phyloP scores from a whole-genome alignment of 1,140 invertebrate genomes.

The Drosophila baimaii region DNA sequence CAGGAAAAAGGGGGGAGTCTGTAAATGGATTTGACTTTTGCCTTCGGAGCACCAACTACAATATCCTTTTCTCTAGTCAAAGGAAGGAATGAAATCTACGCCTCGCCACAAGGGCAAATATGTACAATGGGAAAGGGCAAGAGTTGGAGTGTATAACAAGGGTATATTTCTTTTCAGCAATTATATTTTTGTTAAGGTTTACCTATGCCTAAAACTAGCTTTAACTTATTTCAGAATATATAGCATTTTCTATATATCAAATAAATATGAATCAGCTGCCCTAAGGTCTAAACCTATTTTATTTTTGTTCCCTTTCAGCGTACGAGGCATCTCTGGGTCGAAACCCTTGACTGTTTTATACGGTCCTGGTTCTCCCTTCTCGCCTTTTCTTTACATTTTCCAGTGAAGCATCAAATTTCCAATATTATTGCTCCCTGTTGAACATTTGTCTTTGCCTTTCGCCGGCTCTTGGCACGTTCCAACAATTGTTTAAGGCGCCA shows the following conservation, averaged over 20 bases:
- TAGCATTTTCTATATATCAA: too few species aligned
- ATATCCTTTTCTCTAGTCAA: conserved; percentile 24
- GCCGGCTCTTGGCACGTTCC: conserved; percentile 60
- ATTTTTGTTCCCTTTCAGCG: too few species aligned
- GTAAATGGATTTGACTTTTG: conserved; percentile 48
- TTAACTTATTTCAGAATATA: too few species aligned
- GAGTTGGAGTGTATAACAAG: too few species aligned
- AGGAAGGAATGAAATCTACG: conserved; percentile 28
- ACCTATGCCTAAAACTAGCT: background rate
- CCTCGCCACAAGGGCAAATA: conserved; percentile 44
- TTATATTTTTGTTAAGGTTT: too few species aligned
- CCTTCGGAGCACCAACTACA: conserved; percentile 20
- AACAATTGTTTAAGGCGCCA: conserved; percentile 68
- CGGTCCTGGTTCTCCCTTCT: background rate
- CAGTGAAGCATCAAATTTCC: conserved; percentile 69
- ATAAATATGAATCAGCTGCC: too few species aligned
- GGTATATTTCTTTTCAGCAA: background rate
- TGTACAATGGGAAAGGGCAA: conserved; percentile 14
- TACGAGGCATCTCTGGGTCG: conserved; percentile 1
- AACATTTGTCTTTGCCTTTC: conserved; percentile 65
- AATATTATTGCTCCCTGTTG: conserved; percentile 79
- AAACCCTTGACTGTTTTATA: background rate
- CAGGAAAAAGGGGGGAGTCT: conserved; percentile 3
- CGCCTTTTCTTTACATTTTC: conserved; percentile 25
- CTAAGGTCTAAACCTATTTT: too few species aligned